phyloP scores from a whole-genome alignment of 1,140 invertebrate genomes.

The Bombyx mori region DNA sequence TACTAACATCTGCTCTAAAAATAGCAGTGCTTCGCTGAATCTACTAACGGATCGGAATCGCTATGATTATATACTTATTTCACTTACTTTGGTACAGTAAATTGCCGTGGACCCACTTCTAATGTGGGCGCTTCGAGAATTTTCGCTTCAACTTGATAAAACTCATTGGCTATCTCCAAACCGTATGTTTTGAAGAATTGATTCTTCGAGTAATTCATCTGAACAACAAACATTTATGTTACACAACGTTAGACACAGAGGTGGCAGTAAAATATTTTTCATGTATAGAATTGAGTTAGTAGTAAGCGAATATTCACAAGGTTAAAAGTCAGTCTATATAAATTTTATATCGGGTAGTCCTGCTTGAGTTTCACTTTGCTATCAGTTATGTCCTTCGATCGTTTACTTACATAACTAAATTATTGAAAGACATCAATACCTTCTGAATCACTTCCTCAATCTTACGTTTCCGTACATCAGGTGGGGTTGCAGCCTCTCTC shows the following conservation, averaged over 20 bases:
- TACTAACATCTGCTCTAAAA: too few relatives aligned
- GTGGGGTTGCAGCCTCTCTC: constrained; percentile 73
- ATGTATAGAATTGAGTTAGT: too few relatives aligned
- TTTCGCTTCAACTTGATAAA: constrained; percentile 42
- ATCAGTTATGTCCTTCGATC: too few relatives aligned
- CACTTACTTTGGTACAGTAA: constrained; percentile 33
- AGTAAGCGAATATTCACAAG: too few relatives aligned
- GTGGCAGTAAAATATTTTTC: too few relatives aligned
- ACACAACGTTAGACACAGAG: too few relatives aligned
- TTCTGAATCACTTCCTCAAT: constrained; percentile 68
- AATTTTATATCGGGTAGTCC: too few relatives aligned
- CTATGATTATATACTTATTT: constrained; percentile 4
- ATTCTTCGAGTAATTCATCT: constrained; percentile 56
- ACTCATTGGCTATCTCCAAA: constrained; percentile 42
- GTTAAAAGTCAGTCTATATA: too few relatives aligned
- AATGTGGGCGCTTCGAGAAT: constrained; percentile 37
- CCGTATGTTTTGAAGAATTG: constrained; percentile 45
- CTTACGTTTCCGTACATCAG: constrained; percentile 73
- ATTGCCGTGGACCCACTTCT: constrained; percentile 25
- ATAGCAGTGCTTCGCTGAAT: too few relatives aligned
- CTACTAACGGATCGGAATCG: neutral
- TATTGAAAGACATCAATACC: neutral
- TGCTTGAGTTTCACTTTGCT: too few relatives aligned
- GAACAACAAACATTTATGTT: constrained; percentile 11
- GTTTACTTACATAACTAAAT: too few relatives aligned